phyloP scores from a whole-genome alignment of 2,888 invertebrate species.

The Andrena haemorrhoa region DNA sequence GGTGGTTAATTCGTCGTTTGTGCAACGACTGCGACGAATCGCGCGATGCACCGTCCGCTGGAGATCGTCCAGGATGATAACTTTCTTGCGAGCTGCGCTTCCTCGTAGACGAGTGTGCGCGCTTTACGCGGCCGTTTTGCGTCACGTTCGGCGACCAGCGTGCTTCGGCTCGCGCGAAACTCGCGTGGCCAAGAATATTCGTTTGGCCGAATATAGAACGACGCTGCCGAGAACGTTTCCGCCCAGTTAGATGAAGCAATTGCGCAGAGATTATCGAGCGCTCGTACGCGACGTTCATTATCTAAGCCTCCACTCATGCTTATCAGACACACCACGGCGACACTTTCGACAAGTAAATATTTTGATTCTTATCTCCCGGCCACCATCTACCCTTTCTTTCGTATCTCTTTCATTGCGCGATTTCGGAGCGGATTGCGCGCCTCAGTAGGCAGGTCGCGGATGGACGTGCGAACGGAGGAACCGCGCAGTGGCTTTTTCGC shows the following conservation, averaged over 20 bases:
- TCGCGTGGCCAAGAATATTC: constrained; percentile 45
- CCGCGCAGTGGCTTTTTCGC: neutral
- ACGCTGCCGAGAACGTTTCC: neutral
- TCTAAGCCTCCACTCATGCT: neutral
- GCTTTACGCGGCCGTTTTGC: neutral
- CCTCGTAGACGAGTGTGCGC: neutral
- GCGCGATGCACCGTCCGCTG: neutral
- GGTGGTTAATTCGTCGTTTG: constrained; percentile 36
- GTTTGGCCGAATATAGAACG: constrained; percentile 49
- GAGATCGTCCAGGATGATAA: constrained; percentile 12
- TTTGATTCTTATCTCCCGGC: constrained; percentile 14
- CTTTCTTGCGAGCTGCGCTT: constrained; percentile 10
- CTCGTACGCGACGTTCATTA: neutral
- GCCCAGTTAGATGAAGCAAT: constrained; percentile 41
- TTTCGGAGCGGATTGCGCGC: neutral
- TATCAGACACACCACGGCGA: neutral
- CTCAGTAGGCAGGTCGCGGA: neutral
- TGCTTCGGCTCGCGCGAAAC: neutral
- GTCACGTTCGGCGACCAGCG: neutral
- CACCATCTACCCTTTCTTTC: neutral
- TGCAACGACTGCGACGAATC: constrained; percentile 33
- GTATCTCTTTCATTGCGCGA: neutral
- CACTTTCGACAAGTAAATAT: constrained; percentile 18
- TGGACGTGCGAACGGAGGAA: neutral
- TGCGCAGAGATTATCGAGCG: constrained; percentile 47